Base-by-base conservation (phyloP, 2,113 vertebrate species). In the Thalassarche chlororhynchos region DNA sequence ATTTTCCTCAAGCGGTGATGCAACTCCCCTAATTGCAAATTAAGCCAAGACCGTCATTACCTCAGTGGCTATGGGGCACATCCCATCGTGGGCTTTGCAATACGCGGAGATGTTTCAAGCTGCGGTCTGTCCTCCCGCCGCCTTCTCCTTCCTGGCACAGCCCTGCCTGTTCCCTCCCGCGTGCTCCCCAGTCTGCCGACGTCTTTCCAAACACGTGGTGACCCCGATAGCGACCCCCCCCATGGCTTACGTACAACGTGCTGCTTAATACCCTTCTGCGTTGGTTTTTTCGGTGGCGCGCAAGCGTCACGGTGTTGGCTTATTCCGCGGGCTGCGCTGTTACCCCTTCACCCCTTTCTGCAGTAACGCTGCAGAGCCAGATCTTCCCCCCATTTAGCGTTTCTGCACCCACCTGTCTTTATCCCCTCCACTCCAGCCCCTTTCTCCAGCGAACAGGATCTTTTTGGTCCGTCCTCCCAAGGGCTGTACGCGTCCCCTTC, bases 141-240 rank as follows among this genome's bases (percentile, higher is more conserved):
- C 49, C 31, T 57, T 24, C 89, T 47, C 55, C 32, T 2, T 14
- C 31, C 46, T 0, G 15, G n/a, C 52, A 11, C 70, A 9, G 70
- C 51, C 38, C 47, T 60, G 72, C 26, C 64, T 9, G 6, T 13
- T 58, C 36, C 25, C 24, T 25, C 46, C 36, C 2, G 14, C 3
- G 1, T 2, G 31, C 42, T 51, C 34, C 47, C 55, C 38, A 5
- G 2, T 1, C 57, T 29, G 29, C 64, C 5, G 4, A 21, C 0
- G 2, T 28, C 55, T 18, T 52, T 14, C 34, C n/a, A 25, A 44
- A 20, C 29, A 11, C 2, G 1, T 6, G 47, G 29, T 17, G 40
- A 54, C 10, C 34, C 44, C 5, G 4, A 38, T 2, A 32, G 29
- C 1, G 12, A 29, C 23, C 47, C 38, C 49, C 26, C 26, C 0